A percentile compares a stretch with the other conserved stretches of the same genome.
phyloP scores from a whole-genome alignment of 1,140 invertebrate genomes.

The Cotesia typhae region DNA sequence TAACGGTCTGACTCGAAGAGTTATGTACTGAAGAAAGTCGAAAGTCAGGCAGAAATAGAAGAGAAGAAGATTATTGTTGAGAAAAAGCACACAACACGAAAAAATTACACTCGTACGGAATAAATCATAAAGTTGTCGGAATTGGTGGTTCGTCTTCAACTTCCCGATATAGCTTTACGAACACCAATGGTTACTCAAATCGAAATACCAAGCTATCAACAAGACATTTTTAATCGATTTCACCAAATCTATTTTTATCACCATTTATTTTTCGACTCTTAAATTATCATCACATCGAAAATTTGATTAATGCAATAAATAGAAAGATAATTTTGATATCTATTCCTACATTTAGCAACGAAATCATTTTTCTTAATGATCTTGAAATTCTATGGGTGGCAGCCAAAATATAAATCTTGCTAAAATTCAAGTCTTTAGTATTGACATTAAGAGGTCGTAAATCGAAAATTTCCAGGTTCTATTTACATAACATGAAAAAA shows the following conservation, averaged over 20 bases:
- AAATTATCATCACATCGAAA: neutral
- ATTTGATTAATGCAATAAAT: neutral
- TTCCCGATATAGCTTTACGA: slow-evolving; percentile 15
- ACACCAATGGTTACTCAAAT: neutral
- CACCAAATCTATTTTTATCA: neutral
- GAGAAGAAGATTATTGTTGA: slow-evolving; percentile 24
- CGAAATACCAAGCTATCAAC: neutral
- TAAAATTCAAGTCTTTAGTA: too few relatives aligned
- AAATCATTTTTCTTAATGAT: too few relatives aligned
- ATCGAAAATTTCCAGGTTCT: too few relatives aligned
- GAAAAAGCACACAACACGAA: slow-evolving; percentile 30
- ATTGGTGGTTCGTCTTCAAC: slow-evolving; percentile 38
- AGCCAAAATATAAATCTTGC: too few relatives aligned
- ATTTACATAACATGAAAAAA: too few relatives aligned
- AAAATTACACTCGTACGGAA: slow-evolving; percentile 40
- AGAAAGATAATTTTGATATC: neutral
- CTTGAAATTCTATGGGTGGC: too few relatives aligned
- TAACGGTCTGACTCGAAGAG: slow-evolving; percentile 1
- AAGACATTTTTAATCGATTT: slow-evolving; percentile 25
- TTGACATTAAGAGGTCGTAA: too few relatives aligned
- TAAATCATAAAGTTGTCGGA: slow-evolving; percentile 41
- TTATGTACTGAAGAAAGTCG: slow-evolving; percentile 18
- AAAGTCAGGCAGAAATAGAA: slow-evolving; percentile 16
- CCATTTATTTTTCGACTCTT: neutral
- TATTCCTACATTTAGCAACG: too few relatives aligned